Percentiles rank a stretch among this genome's conserved stretches.
phyloP scores from a whole-genome alignment of 64 coral and sea anemone species.

The Stylophora pistillata region DNA sequence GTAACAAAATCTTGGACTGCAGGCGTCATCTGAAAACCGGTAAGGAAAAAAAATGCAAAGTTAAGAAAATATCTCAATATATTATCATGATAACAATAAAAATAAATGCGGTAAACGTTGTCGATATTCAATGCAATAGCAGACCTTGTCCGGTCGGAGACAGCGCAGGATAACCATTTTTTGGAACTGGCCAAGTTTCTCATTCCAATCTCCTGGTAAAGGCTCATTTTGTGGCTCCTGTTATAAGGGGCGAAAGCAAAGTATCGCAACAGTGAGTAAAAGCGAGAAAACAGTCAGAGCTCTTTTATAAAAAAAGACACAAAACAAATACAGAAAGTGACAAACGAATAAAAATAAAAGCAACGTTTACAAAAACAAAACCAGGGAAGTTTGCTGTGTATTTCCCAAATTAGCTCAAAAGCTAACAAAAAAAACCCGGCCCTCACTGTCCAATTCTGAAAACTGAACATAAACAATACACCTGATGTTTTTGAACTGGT shows the following conservation, averaged over 20 bases:
- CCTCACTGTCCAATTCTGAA: background rate
- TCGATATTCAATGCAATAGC: background rate
- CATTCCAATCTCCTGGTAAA: slow-evolving; percentile 94
- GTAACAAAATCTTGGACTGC: slow-evolving; percentile 96
- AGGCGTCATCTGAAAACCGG: slow-evolving; percentile 80
- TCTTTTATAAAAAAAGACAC: no score
- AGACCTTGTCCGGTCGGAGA: slow-evolving; percentile 95
- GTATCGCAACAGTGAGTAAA: background rate
- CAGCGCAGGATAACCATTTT: slow-evolving; percentile 94
- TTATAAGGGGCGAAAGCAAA: background rate
- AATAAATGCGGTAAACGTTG: background rate
- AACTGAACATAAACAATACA: background rate
- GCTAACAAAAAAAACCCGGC: no score
- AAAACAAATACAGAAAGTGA: no score
- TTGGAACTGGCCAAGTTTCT: slow-evolving; percentile 88
- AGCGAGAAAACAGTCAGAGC: background rate
- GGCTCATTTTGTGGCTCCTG: slow-evolving; percentile 90
- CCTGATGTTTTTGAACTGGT: background rate
- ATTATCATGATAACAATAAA: background rate
- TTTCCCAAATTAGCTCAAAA: no score
- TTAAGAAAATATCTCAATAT: background rate
- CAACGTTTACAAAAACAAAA: no score
- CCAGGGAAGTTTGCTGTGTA: no score
- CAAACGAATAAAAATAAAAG: no score
- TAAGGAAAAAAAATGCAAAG: background rate